Percentiles rank a stretch among this genome's conserved stretches.
These are phyloP conservation scores for Anthoscopus minutus DNA, from an alignment of 2,113 vertebrate species.

Conservation along the genomic window DNA sequence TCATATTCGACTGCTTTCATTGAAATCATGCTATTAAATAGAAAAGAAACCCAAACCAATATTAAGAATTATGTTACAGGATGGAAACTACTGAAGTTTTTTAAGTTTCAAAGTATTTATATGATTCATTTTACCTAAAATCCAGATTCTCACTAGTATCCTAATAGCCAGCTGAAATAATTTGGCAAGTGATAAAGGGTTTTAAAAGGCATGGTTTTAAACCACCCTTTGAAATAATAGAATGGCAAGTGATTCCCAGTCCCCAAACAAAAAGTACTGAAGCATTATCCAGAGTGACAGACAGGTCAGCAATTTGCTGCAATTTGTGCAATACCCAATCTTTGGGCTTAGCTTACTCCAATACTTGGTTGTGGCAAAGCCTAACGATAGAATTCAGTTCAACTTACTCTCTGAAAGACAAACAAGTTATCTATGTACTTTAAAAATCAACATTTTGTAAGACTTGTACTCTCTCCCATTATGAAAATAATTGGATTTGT, in stretches of 20 bases:
- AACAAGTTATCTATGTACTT: background rate
- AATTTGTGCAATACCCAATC: background rate
- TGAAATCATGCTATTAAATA: background rate
- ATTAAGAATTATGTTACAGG: background rate
- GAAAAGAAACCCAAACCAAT: background rate
- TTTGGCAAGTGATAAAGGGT: background rate
- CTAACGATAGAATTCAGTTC: background rate
- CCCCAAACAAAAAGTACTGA: background rate
- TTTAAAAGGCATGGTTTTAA: background rate
- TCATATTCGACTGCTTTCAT: background rate
- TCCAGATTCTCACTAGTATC: background rate
- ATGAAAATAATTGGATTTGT: background rate
- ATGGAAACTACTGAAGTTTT: accelerated
- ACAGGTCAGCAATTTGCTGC: background rate
- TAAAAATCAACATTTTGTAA: background rate
- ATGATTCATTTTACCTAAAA: background rate
- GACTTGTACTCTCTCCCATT: background rate
- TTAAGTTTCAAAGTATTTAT: background rate
- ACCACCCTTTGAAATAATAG: background rate
- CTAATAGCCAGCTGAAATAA: background rate
- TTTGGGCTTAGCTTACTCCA: background rate
- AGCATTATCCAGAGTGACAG: background rate
- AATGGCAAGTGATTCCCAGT: background rate
- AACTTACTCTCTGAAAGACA: background rate
- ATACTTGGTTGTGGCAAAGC: background rate